Conservation (phyloP, 2,113 vertebrate genomes). For the human (Homo sapiens) region GRCh38 chr14:89393001-89393500, state of each 20-base stretch:
- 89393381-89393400: background rate
- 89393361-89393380: background rate
- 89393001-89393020: no score
- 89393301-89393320: background rate
- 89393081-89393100: background rate
- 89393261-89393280: background rate
- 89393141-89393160: no score
- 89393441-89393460: background rate
- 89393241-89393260: background rate
- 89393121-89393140: no score
- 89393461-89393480: background rate
- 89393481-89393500: background rate
- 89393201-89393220: no score
- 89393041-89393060: background rate
- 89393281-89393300: background rate
- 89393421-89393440: background rate
- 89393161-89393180: no score
- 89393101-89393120: no score
- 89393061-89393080: background rate
- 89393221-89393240: background rate
- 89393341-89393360: background rate
- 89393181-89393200: no score
- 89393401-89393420: background rate
- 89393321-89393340: background rate
- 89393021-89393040: background rate